These are phyloP conservation scores for Acrobasis suavella DNA, from an alignment of 2,888 invertebrate species.

Conservation along the genomic window DNA sequence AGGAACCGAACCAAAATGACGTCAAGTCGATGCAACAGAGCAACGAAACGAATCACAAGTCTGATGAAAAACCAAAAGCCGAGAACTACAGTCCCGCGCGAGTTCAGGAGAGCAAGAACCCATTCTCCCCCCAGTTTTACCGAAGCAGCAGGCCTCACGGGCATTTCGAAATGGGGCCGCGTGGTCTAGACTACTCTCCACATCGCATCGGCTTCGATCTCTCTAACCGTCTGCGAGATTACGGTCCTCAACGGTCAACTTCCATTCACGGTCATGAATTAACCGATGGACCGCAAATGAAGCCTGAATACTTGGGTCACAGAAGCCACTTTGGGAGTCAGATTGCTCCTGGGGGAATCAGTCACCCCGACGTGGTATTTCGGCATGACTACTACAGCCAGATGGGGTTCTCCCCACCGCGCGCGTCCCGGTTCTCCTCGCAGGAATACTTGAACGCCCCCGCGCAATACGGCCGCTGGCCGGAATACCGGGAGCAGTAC, in stretches of 20 bases:
- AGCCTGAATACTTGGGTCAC: constrained; percentile 69
- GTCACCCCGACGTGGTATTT: constrained; percentile 74
- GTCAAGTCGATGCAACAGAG: constrained; percentile 38
- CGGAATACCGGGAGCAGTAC: constrained; percentile 70
- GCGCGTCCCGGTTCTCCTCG: constrained; percentile 73
- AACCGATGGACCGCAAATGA: constrained; percentile 67
- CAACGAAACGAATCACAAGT: constrained; percentile 31
- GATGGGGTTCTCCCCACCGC: constrained; percentile 67
- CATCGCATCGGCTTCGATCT: constrained; percentile 71
- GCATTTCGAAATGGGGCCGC: constrained; percentile 78
- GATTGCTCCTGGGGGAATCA: constrained; percentile 63
- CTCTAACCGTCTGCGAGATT: constrained; percentile 67
- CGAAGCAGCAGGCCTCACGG: constrained; percentile 65
- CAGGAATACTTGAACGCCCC: constrained; percentile 77
- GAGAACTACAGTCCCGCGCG: constrained; percentile 51
- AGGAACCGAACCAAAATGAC: constrained; percentile 55
- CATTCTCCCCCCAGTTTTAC: constrained; percentile 70
- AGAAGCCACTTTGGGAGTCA: constrained; percentile 69
- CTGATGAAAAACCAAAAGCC: constrained; percentile 51
- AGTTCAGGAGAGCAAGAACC: constrained; percentile 66
- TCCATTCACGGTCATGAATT: constrained; percentile 77
- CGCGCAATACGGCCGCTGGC: constrained; percentile 70
- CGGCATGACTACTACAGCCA: constrained; percentile 71
- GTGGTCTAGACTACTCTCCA: constrained; percentile 75
- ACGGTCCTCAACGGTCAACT: constrained; percentile 71